These are phyloP conservation scores for Eumeta japonica DNA, from an alignment of 1,140 invertebrate genomes.

Conservation along the genomic window DNA sequence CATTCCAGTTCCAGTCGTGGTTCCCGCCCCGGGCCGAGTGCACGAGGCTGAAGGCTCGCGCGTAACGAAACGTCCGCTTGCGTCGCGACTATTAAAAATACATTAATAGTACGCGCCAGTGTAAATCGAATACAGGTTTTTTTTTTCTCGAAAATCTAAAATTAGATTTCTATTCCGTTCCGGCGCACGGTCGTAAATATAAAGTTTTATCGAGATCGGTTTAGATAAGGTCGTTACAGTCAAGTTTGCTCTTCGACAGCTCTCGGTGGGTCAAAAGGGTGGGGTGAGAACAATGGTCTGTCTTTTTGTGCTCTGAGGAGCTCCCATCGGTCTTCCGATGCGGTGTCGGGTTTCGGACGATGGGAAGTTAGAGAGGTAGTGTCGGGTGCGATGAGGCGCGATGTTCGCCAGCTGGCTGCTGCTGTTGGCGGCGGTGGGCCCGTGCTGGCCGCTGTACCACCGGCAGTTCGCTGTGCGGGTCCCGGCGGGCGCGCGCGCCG, in stretches of 20 bases:
- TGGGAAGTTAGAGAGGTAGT: neutral
- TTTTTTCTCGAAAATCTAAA: no score
- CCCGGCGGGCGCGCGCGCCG: conserved; percentile 55
- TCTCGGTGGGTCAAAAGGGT: no score
- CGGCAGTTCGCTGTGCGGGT: conserved; percentile 69
- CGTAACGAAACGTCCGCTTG: neutral
- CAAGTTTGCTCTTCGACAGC: no score
- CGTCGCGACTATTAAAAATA: conserved; percentile 6
- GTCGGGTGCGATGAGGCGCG: neutral
- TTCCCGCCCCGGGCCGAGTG: conserved; percentile 16
- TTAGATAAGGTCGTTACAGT: conserved; percentile 7
- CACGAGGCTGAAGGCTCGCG: conserved; percentile 16
- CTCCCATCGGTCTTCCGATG: conserved; percentile 39
- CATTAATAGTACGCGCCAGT: conserved; percentile 21
- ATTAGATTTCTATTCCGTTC: no score
- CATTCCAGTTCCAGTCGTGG: conserved; percentile 36
- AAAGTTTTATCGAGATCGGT: neutral
- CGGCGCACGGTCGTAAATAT: no score
- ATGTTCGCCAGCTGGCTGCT: conserved; percentile 14
- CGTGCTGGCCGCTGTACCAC: conserved; percentile 54
- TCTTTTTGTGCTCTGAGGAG: no score
- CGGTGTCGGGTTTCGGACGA: conserved; percentile 13
- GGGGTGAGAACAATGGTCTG: conserved; percentile 40
- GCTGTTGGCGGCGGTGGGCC: conserved; percentile 41
- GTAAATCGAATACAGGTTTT: conserved; percentile 15